phyloP scores from a whole-genome alignment of 2,888 invertebrate species.

The Timema podura region DNA sequence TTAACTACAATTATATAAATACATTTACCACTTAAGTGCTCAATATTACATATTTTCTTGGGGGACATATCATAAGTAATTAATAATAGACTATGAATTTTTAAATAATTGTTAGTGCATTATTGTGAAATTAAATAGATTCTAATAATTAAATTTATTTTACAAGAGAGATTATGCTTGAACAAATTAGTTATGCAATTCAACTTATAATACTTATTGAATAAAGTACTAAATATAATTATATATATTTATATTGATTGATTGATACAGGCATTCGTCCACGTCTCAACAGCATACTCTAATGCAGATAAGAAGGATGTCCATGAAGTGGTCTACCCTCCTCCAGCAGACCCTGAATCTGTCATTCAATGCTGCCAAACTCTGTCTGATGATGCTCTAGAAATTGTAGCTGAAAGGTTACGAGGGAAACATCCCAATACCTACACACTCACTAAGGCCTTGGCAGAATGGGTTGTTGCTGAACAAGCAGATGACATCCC shows the following conservation, averaged over 20 bases:
- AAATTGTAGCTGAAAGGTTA: slow-evolving; percentile 45
- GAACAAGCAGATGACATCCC: slow-evolving; percentile 57
- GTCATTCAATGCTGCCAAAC: slow-evolving; percentile 45
- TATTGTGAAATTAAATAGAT: too few relatives aligned
- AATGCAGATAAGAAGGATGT: slow-evolving; percentile 53
- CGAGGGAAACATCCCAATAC: slow-evolving; percentile 58
- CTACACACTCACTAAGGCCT: slow-evolving; percentile 69
- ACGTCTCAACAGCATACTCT: slow-evolving; percentile 86
- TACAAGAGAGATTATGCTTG: too few relatives aligned
- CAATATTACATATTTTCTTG: too few relatives aligned
- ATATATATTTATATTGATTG: neutral
- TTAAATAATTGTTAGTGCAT: too few relatives aligned
- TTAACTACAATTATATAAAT: too few relatives aligned
- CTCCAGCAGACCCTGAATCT: slow-evolving; percentile 46
- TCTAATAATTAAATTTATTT: too few relatives aligned
- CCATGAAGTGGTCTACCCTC: slow-evolving; percentile 47
- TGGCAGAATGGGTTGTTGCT: slow-evolving; percentile 61
- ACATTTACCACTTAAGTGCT: too few relatives aligned
- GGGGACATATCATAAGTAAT: too few relatives aligned
- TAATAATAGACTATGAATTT: too few relatives aligned
- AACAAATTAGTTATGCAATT: too few relatives aligned
- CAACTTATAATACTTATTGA: too few relatives aligned
- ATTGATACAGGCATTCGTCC: slow-evolving; percentile 57
- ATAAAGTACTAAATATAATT: too few relatives aligned
- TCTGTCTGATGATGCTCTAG: slow-evolving; percentile 47